Conservation (phyloP, 2,888 invertebrate species). For the Drosophila basisetae region DNA sequence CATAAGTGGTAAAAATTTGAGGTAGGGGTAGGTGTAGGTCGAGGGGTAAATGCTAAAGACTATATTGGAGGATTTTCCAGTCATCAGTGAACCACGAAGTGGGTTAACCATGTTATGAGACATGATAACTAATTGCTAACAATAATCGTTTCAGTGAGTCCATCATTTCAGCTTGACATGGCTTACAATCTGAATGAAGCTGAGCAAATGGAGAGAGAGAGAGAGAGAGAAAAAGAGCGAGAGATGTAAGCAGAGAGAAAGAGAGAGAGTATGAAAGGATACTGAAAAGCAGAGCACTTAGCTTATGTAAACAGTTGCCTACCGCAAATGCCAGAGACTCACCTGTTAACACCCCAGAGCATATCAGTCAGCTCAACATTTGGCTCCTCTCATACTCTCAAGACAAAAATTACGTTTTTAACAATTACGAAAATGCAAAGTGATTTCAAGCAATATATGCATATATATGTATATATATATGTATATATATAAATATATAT, state of each 20-base stretch:
- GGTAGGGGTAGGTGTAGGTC: fast-evolving
- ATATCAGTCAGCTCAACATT: slow-evolving; percentile 1
- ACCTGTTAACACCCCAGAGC: slow-evolving; percentile 18
- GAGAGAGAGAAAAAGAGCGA: too few species aligned
- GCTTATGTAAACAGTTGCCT: slow-evolving; percentile 32
- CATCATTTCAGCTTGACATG: not conserved
- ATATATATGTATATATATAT: too few species aligned
- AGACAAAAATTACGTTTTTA: slow-evolving; percentile 40
- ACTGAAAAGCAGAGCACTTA: slow-evolving; percentile 23
- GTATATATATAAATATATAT: not conserved
- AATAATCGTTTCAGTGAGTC: not conserved
- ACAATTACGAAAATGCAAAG: slow-evolving; percentile 58
- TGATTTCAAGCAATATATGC: slow-evolving; percentile 10
- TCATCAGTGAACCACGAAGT: not conserved
- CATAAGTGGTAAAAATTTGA: not conserved
- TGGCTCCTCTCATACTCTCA: slow-evolving; percentile 11
- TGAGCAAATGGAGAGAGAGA: not conserved
- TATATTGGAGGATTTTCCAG: not conserved
- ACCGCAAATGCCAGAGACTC: slow-evolving; percentile 54
- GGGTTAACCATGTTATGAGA: not conserved
- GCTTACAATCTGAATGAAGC: not conserved
- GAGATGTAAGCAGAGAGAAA: too few species aligned
- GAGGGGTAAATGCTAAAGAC: not conserved
- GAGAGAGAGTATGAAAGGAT: not conserved
- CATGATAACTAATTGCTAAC: not conserved